Evolutionary conservation across 2,888 invertebrate genomes (phyloP), one percentile per base, ranked within the genome.

Genomic region (Meliscaeva auricollis): DNA sequence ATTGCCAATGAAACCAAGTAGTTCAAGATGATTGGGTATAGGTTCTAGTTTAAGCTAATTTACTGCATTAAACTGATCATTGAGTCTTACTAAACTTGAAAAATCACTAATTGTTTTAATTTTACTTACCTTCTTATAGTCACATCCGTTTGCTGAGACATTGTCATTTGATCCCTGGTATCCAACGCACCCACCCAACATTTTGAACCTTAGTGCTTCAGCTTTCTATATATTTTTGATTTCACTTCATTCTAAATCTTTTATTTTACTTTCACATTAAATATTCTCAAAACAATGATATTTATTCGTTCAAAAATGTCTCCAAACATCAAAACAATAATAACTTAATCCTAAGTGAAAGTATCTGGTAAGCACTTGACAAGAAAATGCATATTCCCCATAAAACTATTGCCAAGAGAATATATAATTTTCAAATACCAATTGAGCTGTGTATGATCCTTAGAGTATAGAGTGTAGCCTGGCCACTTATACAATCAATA

Each of bases 141-240:
- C 90, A 94, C 94, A 87, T 94, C 90, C 87, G 64, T 90, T 89
- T 72, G 90, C 89, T 68, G 92, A 90, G 83, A 96, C 95, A 92
- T 96, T 96, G 92, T 96, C 96, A 87, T 94, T 95, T 88, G 96
- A 96, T 89, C 96, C 96, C 92, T 96, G 96, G 89, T 94, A 94
- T 82, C 92, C 91, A 52, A 92, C 92, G 82, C 92, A 92, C 64
- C 91, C 91, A 13, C 90, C 92, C 89, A 92, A 87, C 92, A 92
- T 92, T 62, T 87, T 90, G 56, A 30, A 60, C 26, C 54, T 46
- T 58, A 32, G 58, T 56, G 52, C 46, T 44, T 72, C 0, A 15
- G 6, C 46, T n/a, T 15, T 2, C 5, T n/a, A n/a, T n/a, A n/a
- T n/a, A n/a, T n/a, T n/a, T 9, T 15, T 44, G 30, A n/a, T 50